phyloP scores from a whole-genome alignment of 2,888 invertebrate genomes.

The Reticulitermes lucifugus region DNA sequence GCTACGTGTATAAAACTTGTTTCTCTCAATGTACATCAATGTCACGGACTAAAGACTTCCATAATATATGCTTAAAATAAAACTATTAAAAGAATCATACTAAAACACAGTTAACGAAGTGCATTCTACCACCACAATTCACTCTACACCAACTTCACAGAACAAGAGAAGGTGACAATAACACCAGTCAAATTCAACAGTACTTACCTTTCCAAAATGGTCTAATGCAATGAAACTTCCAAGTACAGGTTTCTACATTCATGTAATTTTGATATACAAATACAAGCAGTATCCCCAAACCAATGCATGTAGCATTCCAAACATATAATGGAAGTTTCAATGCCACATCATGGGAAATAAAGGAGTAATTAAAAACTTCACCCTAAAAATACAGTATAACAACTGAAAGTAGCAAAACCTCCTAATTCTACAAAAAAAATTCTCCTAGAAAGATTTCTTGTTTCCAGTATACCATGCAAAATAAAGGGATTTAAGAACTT shows the following conservation, averaged over 20 bases:
- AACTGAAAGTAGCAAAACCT: background rate
- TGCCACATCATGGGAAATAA: background rate
- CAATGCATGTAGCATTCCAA: background rate
- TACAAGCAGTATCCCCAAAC: background rate
- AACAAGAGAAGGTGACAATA: constrained; percentile 13
- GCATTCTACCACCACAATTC: constrained; percentile 46
- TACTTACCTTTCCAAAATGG: constrained; percentile 31
- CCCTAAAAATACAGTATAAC: background rate
- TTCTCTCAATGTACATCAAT: constrained; percentile 17
- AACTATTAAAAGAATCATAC: constrained; percentile 8
- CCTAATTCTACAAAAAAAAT: background rate
- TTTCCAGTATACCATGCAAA: constrained; percentile 41
- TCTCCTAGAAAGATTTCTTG: constrained; percentile 41
- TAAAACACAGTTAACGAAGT: constrained; percentile 29
- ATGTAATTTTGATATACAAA: background rate
- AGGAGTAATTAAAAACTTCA: background rate
- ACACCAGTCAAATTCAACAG: background rate
- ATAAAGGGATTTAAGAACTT: constrained; percentile 11
- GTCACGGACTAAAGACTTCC: constrained; percentile 20
- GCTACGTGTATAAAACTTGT: constrained; percentile 42
- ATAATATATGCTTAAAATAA: constrained; percentile 8
- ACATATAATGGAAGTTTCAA: background rate
- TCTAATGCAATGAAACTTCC: constrained; percentile 27
- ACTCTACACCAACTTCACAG: constrained; percentile 37
- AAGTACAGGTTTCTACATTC: background rate